Conservation (phyloP, 2,797 vertebrate species). For the Kryptopterus vitreolus region DNA sequence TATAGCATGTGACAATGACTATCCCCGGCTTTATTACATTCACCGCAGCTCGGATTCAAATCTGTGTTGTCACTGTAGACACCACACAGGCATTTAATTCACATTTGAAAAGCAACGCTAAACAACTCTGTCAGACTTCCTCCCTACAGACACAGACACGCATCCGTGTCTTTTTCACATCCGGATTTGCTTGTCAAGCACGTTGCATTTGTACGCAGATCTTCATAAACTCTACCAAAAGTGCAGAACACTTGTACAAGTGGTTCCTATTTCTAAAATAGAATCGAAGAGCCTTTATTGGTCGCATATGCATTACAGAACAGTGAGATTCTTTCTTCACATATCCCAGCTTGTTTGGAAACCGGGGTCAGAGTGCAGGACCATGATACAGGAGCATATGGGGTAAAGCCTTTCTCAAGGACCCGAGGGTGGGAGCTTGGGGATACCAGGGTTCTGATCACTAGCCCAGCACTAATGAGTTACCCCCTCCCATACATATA, state of each 20-base stretch:
- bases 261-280: not conserved
- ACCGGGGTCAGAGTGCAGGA: too few species aligned
- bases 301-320: too few species aligned
- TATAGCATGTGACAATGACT: not conserved
- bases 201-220: not conserved
- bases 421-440: too few species aligned
- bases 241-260: not conserved
- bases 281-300: not conserved
- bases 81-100: not conserved
- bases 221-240: not conserved
- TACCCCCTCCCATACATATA: too few species aligned
- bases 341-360: too few species aligned
- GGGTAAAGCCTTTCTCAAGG: too few species aligned
- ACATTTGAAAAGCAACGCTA: not conserved
- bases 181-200: not conserved
- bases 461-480: too few species aligned
- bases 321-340: too few species aligned
- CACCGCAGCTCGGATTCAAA: not conserved
- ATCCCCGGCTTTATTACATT: not conserved
- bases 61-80: conserved; percentile 4
- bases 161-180: not conserved
- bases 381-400: too few species aligned
- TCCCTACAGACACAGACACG: not conserved
- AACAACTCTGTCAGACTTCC: not conserved
- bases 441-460: too few species aligned